Evolutionary conservation across 2,797 vertebrate genomes (phyloP), one percentile per base, ranked within the genome.

Genomic region (Poecilia wingei): DNA sequence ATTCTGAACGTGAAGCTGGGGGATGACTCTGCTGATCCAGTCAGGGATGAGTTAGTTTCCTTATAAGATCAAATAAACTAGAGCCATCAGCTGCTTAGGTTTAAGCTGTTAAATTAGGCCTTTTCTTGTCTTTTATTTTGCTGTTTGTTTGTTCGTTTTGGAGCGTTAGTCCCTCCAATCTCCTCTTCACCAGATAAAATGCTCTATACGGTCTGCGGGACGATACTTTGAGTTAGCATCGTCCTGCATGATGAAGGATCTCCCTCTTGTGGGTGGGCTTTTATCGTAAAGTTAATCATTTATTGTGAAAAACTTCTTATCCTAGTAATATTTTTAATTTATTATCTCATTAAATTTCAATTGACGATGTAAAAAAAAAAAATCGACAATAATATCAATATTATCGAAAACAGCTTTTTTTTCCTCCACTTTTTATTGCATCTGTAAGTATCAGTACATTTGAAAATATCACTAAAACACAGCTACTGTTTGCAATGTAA

Each of bases 1-100:
- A 39, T 13, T 31, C 31, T 73, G 25, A 64, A 64, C 80, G 84
- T 47, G 41, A 3, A 59, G 22, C 10, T n/a, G 47, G 76, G 53
- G 64, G 78, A 70, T 66, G 72, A 75, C 66, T 31, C 72, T 77
- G 75, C 31, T 59, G 36, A 28, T 85, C 68, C 81, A 69, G 39
- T 10, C 66, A 41, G 66, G 66, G 39, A 69, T 45, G 22, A 31
- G 77, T 83, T 86, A 47, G 46, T 75, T 76, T 77, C 82, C 41
- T 73, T 46, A n/a, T 74, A 74, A 43, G 0, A n/a, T 79, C 36
- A n/a, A 49, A 22, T 3, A 66, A 43, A 55, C 33, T 39, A 76
- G 7, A 53, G 20, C 61, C 41, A 25, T 45, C 70, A 66, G 31
- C 57, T 73, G 43, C 22, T 72, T 47, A 45, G 47, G 43, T 73